Evolutionary conservation across 2,888 invertebrate species (phyloP), one percentile per base, ranked within the genome.

Genomic region (Euplexia lucipara): DNA sequence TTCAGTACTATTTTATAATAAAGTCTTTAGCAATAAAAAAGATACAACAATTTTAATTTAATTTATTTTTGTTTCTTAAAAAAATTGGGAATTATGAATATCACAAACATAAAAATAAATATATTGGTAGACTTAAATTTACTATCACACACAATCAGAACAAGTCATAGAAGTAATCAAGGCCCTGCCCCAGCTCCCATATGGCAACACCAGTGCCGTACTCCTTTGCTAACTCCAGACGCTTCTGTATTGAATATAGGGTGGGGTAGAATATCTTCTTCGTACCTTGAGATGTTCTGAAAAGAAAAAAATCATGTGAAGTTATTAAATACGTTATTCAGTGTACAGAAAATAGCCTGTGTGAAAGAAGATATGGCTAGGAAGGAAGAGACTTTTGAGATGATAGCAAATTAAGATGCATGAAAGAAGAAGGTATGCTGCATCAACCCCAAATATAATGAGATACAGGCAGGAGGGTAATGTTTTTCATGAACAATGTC

Each of bases 171-270:
- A 99, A 99, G 90, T 98, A 99, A 91, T 98, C 97, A 18, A 99
- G 94, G 22, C 99, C 99, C 92, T 99, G 99, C 0, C 99, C 99
- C n/a, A 99, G 92, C 89, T 99, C 99, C 99, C 99, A 99, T 83
- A 99, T 97, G 0, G 99, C 97, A 47, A 99, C 95, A 0, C 99
- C 99, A 3, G 97, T 97, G 9, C 98, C 97, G 56, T 98, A 95
- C 86, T 98, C 96, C 63, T 96, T 93, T 0, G 98, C 98, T 51
- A 99, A 92, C 65, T 98, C 96, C 16, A 99, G 93, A 76, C 99
- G 96, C 86, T 96, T 96, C 72, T 98, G 96, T 75, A 99, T 97
- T 0, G 99, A 99, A 85, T 97, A 96, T n/a, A 99, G 91, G 0
- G 98, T 98, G 4, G 99, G 99, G 93, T 97, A 99, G 91, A 98